Evolutionary conservation across 2,113 vertebrate species (phyloP).

Genomic region (Leptobrachium ailaonicum): DNA sequence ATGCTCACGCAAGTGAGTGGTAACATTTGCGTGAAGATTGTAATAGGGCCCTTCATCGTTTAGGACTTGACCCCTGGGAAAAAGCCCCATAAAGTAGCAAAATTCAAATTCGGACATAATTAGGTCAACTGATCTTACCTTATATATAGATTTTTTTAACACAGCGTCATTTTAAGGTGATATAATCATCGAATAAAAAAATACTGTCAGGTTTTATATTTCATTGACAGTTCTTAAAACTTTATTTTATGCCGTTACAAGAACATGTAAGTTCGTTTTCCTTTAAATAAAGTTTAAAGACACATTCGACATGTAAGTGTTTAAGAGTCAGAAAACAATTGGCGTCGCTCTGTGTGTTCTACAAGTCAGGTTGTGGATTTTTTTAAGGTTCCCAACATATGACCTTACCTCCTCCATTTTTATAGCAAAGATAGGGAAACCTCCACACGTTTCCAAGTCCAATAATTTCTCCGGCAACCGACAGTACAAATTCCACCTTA

Average conservation of each 20-base stretch:
- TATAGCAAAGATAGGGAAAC: constrained; percentile 98
- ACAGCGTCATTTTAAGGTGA: too few species aligned
- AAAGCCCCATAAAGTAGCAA: too few species aligned
- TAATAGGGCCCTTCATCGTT: too few species aligned
- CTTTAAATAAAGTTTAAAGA: not conserved
- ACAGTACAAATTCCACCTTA: constrained; percentile 96
- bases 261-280: not conserved
- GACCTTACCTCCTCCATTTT: constrained; percentile 95
- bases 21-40: too few species aligned
- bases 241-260: not conserved
- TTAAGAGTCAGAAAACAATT: not conserved
- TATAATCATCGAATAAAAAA: too few species aligned
- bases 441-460: constrained; percentile 97
- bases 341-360: not conserved
- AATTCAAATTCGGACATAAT: too few species aligned
- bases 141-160: too few species aligned
- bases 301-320: not conserved
- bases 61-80: too few species aligned
- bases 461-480: constrained; percentile 97
- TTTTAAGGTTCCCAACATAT: not conserved
- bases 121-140: too few species aligned
- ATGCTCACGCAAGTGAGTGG: too few species aligned
- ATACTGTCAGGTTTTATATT: too few species aligned
- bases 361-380: not conserved
- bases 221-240: not conserved